Conservation (phyloP, 2,797 vertebrate species). For the Onychomys torridus region DNA sequence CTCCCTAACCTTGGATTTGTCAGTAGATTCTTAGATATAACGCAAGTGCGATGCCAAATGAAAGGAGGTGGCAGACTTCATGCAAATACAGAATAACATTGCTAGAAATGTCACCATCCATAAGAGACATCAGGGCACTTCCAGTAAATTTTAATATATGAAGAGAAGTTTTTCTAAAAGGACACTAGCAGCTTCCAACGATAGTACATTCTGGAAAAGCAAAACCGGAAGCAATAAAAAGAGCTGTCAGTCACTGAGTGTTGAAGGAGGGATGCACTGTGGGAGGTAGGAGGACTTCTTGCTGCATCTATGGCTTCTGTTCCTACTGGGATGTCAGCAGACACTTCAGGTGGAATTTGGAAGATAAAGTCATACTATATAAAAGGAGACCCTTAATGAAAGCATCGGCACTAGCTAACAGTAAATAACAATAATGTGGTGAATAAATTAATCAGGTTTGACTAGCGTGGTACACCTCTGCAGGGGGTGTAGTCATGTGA, state of each 20-base stretch:
- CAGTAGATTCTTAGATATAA: background rate
- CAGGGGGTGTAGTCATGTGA: too few relatives aligned
- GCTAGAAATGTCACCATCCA: background rate
- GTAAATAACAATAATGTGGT: background rate
- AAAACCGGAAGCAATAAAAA: background rate
- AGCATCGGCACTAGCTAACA: background rate
- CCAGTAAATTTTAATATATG: background rate
- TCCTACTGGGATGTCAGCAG: too few relatives aligned
- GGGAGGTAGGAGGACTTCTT: background rate
- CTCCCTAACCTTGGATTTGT: background rate
- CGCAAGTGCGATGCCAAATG: background rate
- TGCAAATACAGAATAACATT: background rate
- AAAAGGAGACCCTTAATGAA: too few relatives aligned
- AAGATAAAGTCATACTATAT: background rate
- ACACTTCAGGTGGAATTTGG: fast-evolving
- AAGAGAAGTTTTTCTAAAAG: background rate
- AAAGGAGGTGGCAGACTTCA: background rate
- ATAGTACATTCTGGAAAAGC: background rate
- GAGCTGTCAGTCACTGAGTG: too few relatives aligned
- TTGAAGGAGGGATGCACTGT: background rate
- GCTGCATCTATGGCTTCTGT: background rate
- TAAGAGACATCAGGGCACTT: background rate
- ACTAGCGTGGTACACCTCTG: fast-evolving
- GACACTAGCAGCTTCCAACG: background rate
- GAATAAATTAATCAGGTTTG: background rate